Conservation (phyloP, 2,888 invertebrate genomes). For the Notocelia uddmanniana region DNA sequence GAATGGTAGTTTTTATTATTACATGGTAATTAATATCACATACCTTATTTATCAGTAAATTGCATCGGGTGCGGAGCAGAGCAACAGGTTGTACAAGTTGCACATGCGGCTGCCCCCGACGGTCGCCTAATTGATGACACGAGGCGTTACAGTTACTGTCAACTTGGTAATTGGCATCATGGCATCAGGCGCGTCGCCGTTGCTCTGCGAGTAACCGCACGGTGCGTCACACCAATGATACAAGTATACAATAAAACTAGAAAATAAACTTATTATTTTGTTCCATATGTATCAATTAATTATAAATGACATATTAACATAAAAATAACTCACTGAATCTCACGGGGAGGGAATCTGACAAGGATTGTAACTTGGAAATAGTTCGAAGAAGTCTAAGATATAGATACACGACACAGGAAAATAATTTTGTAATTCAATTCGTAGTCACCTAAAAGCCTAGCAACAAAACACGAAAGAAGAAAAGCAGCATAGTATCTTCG, state of each 20-base stretch:
- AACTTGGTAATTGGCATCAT: slow-evolving; percentile 68
- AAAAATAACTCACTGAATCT: background rate
- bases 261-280: background rate
- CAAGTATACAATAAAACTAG: background rate
- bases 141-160: slow-evolving; percentile 75
- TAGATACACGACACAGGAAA: too few relatives aligned
- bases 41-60: slow-evolving; percentile 54
- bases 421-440: too few relatives aligned
- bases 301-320: background rate
- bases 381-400: too few relatives aligned
- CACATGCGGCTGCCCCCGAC: slow-evolving; percentile 55
- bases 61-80: slow-evolving; percentile 59
- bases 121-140: slow-evolving; percentile 66
- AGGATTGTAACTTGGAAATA: too few relatives aligned
- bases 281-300: background rate
- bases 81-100: slow-evolving; percentile 68
- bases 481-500: too few relatives aligned
- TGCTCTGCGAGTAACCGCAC: slow-evolving; percentile 56
- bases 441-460: too few relatives aligned
- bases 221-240: background rate
- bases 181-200: slow-evolving; percentile 55
- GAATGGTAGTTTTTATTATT: slow-evolving; percentile 25
- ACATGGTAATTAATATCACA: slow-evolving; percentile 37
- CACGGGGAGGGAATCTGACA: too few relatives aligned
- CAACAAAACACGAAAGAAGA: too few relatives aligned